Evolutionary conservation across 1,140 invertebrate species (phyloP).

Genomic region (Drosophila eugracilis): DNA sequence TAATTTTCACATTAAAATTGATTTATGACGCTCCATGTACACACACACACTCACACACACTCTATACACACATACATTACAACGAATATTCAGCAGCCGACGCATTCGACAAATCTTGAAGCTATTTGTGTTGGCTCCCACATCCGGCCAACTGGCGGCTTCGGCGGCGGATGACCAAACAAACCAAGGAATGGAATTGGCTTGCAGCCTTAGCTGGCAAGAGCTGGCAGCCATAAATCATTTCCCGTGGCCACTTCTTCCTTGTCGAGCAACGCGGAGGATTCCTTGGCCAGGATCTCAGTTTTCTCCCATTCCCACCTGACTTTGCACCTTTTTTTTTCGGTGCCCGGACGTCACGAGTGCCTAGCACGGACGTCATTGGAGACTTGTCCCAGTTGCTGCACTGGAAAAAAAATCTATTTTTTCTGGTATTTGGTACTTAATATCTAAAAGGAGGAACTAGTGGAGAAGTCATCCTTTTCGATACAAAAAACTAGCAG

Average conservation of each 20-base stretch:
- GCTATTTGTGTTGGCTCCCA: slow-evolving; percentile 63
- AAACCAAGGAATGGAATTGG: slow-evolving; percentile 42
- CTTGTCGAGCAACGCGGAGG: slow-evolving; percentile 1
- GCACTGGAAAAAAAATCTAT: neutral
- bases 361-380: slow-evolving; percentile 62
- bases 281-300: slow-evolving; percentile 18
- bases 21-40: slow-evolving; percentile 70
- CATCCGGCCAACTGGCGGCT: slow-evolving; percentile 50
- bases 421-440: neutral
- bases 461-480: no score
- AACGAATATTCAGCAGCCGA: slow-evolving; percentile 37
- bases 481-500: no score
- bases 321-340: slow-evolving; percentile 58
- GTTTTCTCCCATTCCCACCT: slow-evolving; percentile 28
- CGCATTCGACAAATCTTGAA: slow-evolving; percentile 57
- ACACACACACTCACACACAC: slow-evolving; percentile 13
- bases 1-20: slow-evolving; percentile 82
- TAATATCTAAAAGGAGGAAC: neutral
- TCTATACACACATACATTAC: slow-evolving; percentile 49
- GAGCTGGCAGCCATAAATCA: slow-evolving; percentile 45
- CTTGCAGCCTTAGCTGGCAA: slow-evolving; percentile 28
- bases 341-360: slow-evolving; percentile 46
- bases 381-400: slow-evolving; percentile 17
- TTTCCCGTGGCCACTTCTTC: slow-evolving; percentile 43
- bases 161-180: slow-evolving; percentile 44